Conservation (phyloP, 2,113 vertebrate genomes). For the Indicator maculatus region DNA sequence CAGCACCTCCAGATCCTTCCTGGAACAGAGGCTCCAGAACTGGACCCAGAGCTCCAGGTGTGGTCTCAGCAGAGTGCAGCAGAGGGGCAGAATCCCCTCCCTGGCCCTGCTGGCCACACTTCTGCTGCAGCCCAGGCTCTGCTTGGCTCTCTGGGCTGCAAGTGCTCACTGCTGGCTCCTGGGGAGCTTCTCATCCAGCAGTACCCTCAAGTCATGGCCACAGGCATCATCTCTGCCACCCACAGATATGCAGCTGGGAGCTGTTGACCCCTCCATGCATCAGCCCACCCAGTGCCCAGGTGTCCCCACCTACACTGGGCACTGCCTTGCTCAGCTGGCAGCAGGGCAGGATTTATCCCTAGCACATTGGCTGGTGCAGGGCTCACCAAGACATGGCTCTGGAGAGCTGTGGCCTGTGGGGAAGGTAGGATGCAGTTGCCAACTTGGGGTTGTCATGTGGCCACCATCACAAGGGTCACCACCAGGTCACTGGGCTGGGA, state of each 20-base stretch:
- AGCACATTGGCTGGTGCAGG: rapidly evolving
- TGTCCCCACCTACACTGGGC: rapidly evolving
- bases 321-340: neutral
- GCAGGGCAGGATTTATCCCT: rapidly evolving
- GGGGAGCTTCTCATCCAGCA: too few species aligned
- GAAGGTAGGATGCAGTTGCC: neutral
- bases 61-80: too few species aligned
- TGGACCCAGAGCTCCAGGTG: too few species aligned
- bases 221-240: rapidly evolving
- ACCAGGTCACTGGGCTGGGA: neutral
- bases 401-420: neutral
- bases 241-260: neutral
- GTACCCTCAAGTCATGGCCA: too few species aligned
- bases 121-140: too few species aligned
- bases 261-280: rapidly evolving
- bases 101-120: too few species aligned
- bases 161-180: too few species aligned
- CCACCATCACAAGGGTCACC: neutral
- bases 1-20: too few species aligned
- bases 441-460: too few species aligned
- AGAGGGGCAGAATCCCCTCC: too few species aligned
- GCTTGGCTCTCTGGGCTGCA: too few species aligned
- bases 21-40: too few species aligned
- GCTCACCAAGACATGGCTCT: rapidly evolving
- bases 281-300: rapidly evolving